These are phyloP conservation scores for Microctonus hyperodae DNA, from an alignment of 2,888 invertebrate species.

Conservation along the genomic window DNA sequence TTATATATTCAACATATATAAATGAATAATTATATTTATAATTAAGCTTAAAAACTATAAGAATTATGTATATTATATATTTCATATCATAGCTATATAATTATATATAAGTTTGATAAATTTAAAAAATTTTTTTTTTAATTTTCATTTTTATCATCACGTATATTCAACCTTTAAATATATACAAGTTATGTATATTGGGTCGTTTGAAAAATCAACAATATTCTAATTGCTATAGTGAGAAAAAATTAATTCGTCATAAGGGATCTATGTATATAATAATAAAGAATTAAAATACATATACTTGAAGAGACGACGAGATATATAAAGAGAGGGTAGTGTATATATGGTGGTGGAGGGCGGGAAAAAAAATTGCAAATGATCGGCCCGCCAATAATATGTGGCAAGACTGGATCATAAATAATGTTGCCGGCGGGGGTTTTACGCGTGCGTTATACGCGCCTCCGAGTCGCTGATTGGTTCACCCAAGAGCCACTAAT, in stretches of 20 bases:
- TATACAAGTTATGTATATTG: neutral
- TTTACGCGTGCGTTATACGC: conserved; percentile 49
- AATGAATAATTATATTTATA: no score
- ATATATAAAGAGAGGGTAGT: conserved; percentile 17
- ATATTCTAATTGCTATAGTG: conserved; percentile 30
- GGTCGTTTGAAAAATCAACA: conserved; percentile 28
- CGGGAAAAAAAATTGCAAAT: conserved; percentile 28
- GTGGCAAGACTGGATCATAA: conserved; percentile 47
- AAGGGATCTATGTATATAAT: neutral
- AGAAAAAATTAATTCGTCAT: conserved; percentile 4
- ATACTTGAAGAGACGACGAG: conserved; percentile 20
- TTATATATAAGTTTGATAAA: no score
- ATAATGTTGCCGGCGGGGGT: conserved; percentile 51
- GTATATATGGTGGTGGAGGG: conserved; percentile 32
- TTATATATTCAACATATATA: no score
- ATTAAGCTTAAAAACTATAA: no score
- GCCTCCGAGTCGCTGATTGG: conserved; percentile 54
- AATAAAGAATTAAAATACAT: no score
- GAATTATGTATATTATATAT: no score
- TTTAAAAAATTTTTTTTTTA: no score
- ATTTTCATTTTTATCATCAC: neutral
- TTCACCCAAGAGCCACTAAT: conserved; percentile 53
- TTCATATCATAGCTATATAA: no score
- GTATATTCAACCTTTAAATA: no score
- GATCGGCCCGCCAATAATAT: conserved; percentile 29